phyloP scores from a whole-genome alignment of 2,888 invertebrate genomes.

The Eristalis tenax region DNA sequence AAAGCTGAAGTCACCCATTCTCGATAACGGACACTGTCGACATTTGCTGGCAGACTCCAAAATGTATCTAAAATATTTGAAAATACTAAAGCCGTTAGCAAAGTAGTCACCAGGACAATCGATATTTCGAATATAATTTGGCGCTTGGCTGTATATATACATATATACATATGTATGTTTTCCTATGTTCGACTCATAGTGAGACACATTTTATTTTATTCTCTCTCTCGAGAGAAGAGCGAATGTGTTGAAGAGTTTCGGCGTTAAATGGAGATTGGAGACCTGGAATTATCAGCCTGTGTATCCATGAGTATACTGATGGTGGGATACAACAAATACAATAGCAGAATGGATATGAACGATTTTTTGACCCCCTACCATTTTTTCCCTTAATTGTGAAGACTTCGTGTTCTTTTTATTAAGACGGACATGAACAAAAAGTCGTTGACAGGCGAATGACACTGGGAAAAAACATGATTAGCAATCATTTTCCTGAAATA shows the following conservation, averaged over 20 bases:
- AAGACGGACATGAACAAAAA: constrained; percentile 7
- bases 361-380: constrained; percentile 24
- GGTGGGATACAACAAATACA: background rate
- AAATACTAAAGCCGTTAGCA: background rate
- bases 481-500: constrained; percentile 8
- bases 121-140: background rate
- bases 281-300: background rate
- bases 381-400: constrained; percentile 20
- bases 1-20: too few relatives aligned
- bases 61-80: constrained; percentile 3
- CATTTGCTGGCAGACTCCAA: background rate
- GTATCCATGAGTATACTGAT: background rate
- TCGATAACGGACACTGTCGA: too few relatives aligned
- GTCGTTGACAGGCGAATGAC: constrained; percentile 42
- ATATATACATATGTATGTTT: background rate
- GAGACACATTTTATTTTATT: background rate
- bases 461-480: constrained; percentile 15
- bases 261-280: background rate
- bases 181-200: background rate
- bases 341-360: background rate
- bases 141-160: background rate
- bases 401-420: constrained; percentile 3
- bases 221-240: background rate
- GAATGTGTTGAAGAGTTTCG: background rate
- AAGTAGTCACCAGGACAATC: constrained; percentile 4